Percentiles rank a stretch among this genome's conserved stretches.
Conservation (phyloP, 1,140 invertebrate genomes). For the Drosophila kurseongensis region DNA sequence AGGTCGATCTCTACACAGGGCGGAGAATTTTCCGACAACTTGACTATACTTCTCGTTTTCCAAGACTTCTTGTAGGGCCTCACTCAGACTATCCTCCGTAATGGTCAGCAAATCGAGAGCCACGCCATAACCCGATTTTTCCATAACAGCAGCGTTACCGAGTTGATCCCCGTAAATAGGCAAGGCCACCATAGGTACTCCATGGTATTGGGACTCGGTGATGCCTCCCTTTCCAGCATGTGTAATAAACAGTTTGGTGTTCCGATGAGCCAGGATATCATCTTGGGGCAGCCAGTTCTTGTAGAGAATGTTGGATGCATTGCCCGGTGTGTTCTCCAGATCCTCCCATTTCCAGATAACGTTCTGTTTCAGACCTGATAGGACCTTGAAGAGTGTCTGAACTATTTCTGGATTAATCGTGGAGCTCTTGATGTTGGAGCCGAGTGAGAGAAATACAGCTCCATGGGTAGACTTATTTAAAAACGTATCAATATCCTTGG, state of each 20-base stretch:
- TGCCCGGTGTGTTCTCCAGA: slow-evolving; percentile 86
- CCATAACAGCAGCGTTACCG: slow-evolving; percentile 85
- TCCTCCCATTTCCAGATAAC: slow-evolving; percentile 87
- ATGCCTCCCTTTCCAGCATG: slow-evolving; percentile 90
- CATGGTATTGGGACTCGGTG: slow-evolving; percentile 89
- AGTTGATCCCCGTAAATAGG: slow-evolving; percentile 89
- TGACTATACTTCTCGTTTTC: slow-evolving; percentile 54
- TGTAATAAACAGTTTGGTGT: slow-evolving; percentile 89
- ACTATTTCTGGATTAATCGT: slow-evolving; percentile 83
- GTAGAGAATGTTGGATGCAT: slow-evolving; percentile 87
- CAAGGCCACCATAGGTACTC: slow-evolving; percentile 89
- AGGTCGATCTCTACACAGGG: slow-evolving; percentile 73
- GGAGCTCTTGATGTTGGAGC: slow-evolving; percentile 85
- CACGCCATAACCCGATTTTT: slow-evolving; percentile 85
- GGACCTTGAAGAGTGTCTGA: slow-evolving; percentile 84
- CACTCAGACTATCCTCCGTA: slow-evolving; percentile 72
- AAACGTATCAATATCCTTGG: no score
- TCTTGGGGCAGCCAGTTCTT: slow-evolving; percentile 90
- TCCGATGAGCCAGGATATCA: slow-evolving; percentile 88
- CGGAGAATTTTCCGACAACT: slow-evolving; percentile 55
- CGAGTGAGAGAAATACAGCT: slow-evolving; percentile 73
- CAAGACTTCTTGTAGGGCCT: slow-evolving; percentile 54
- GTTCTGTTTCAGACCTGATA: slow-evolving; percentile 85
- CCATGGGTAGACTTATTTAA: no score
- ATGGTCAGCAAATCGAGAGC: slow-evolving; percentile 78